Evolutionary conservation across 2,113 vertebrate genomes (phyloP).

Genomic region (Sclerurus mexicanus): DNA sequence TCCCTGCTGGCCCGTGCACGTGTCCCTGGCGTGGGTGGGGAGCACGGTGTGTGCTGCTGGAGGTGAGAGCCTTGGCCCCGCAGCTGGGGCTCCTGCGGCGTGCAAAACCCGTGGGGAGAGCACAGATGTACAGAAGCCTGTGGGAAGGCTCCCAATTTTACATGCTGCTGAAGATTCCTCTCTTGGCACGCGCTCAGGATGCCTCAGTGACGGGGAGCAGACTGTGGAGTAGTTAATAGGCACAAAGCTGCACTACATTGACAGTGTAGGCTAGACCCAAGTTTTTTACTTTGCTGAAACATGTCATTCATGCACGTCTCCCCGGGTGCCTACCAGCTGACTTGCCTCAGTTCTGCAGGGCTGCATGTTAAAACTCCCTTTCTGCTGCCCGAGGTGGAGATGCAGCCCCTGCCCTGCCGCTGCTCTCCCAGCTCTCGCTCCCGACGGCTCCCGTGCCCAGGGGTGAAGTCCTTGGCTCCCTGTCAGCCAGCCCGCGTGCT

Average conservation of each 20-base stretch:
- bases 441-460: neutral
- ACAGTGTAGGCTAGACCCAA: conserved; percentile 48
- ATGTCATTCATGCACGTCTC: conserved; percentile 12
- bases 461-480: neutral
- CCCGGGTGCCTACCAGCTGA: neutral
- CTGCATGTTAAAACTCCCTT: neutral
- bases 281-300: conserved; percentile 28
- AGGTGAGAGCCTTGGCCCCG: neutral
- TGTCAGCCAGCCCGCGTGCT: neutral
- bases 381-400: neutral
- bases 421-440: neutral
- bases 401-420: neutral
- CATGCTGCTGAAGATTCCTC: conserved; percentile 8
- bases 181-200: neutral
- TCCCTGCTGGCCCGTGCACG: rapidly evolving
- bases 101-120: neutral
- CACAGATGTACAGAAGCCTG: conserved; percentile 16
- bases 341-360: neutral
- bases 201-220: neutral
- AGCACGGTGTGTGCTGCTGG: rapidly evolving
- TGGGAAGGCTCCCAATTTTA: conserved; percentile 17
- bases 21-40: neutral
- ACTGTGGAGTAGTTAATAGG: neutral
- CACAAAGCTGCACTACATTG: neutral
- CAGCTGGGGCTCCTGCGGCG: neutral